Evolutionary conservation across 1,140 invertebrate species (phyloP), one percentile per base, ranked within the genome.

Genomic region (Achatina immaculata): DNA sequence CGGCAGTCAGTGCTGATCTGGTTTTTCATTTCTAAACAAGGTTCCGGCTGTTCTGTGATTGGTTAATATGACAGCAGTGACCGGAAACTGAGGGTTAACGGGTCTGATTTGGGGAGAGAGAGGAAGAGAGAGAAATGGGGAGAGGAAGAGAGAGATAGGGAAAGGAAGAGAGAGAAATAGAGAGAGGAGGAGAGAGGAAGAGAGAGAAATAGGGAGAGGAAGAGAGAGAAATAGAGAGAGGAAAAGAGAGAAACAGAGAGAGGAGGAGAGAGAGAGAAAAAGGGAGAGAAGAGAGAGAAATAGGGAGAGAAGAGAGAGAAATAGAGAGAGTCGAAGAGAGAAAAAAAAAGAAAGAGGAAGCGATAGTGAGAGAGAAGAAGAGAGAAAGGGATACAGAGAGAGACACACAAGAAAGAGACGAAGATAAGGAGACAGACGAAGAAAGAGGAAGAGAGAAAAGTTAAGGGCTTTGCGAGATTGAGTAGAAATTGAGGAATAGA

Each of bases 311-410:
- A 71, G 21, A 58, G 48, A 51, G 45, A 80, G 68, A 58, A 42
- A 72, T 40, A 80, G 34, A 66, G 69, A 38, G 69, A 72, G 21
- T 73, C 45, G 34, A 31, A 78, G 75, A 66, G 75, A 43, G 24
- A 31, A 21, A 45, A 58, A 43, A 3, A 66, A 36, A 43, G 42
- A 66, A 28, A 78, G 55, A 78, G 75, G 66, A 19, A 31, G 77
- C 43, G 62, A 78, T 38, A 69, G 19, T 43, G 65, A 69, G 31
- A 65, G 75, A 77, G 51, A 77, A 51, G 62, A 42, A 77, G 38
- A 77, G 75, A 36, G 62, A 36, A 40, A 66, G 34, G n/a, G 62
- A 66, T 7, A 28, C 6, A 11, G 62, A 24, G 62, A 36, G 9
- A 36, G 62, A 36, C n/a, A 36, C 6, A 66, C n/a, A 28, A 66